Percentiles rank a stretch among this genome's conserved stretches.
phyloP scores from a whole-genome alignment of 2,888 invertebrate species.

The Andrena marginata region DNA sequence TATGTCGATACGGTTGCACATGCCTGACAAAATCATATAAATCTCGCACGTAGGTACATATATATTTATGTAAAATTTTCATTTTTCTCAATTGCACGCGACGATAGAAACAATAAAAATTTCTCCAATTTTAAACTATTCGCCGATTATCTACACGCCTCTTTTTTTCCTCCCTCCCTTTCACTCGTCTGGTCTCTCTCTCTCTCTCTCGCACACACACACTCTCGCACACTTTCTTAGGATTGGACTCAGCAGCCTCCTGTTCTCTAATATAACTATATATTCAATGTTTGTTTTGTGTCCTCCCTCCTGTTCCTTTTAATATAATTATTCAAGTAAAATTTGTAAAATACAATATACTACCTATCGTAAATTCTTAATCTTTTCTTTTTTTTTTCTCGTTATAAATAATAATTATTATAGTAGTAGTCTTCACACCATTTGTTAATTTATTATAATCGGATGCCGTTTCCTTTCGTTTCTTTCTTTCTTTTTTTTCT shows the following conservation, averaged over 20 bases:
- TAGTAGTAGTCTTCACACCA: conserved; percentile 84
- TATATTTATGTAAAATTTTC: conserved; percentile 49
- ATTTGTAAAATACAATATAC: conserved; percentile 85
- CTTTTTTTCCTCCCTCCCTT: conserved; percentile 9
- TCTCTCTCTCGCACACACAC: conserved; percentile 21
- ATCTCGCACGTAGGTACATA: conserved; percentile 40
- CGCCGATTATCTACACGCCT: conserved; percentile 49
- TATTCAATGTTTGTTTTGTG: conserved; percentile 62
- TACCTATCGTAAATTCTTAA: conserved; percentile 83
- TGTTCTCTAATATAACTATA: conserved; percentile 77
- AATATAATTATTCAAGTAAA: conserved; percentile 82
- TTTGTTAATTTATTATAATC: conserved; percentile 82
- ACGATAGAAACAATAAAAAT: conserved; percentile 50
- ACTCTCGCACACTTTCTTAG: conserved; percentile 54
- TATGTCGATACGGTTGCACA: conserved; percentile 55
- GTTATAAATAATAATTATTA: conserved; percentile 82
- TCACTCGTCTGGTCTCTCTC: conserved; percentile 39
- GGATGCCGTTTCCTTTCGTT: conserved; percentile 77
- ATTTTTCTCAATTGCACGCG: conserved; percentile 59
- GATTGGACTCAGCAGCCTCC: conserved; percentile 71
- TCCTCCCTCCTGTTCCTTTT: conserved; percentile 55
- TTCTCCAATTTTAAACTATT: conserved; percentile 27
- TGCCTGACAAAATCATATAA: conserved; percentile 42
- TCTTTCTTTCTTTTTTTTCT: conserved; percentile 73
- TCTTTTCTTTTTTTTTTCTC: conserved; percentile 71